Evolutionary conservation across 1,140 invertebrate species (phyloP), one percentile per base, ranked within the genome.

Genomic region (Zaprionus gabonicus): DNA sequence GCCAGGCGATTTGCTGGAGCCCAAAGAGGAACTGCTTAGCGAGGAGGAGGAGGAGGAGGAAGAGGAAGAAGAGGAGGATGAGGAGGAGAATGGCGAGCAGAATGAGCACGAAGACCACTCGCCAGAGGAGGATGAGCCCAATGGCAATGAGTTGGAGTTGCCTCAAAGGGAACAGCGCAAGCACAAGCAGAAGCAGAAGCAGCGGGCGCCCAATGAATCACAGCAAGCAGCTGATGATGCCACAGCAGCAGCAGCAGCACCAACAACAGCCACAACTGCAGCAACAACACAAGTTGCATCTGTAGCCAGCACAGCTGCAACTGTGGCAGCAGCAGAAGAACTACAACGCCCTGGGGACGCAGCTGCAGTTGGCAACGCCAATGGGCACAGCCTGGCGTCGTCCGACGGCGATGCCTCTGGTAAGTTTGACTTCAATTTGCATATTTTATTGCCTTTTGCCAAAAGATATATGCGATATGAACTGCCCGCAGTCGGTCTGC

Each of bases 381-480:
- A 91, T 71, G 85, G 85, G 71, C 82, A 86, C 80, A 82, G 86
- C 76, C 81, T 78, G 71, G 71, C 65, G 70, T 80, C 15, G 67
- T 76, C 71, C 76, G 63, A 65, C 20, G 58, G 51, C 65, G 58
- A 7, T 65, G 75, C 66, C 70, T 62, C 60, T 87, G 83, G 88
- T 91, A 91, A 91, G 88, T 91, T 88, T 91, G 87, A 91, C 86
- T 91, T 91, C 86, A 91, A 91, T 91, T 91, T 91, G 87, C 86
- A 91, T 91, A 91, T 91, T 91, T 91, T 91, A 91, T 91, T 91
- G 87, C 82, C 72, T 73, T 80, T 76, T 81, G 82, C 69, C 85
- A 68, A 85, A 88, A 88, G 81, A 90, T 87, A 88, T 90, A 88
- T 87, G 73, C 71, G 63, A 85, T 80, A 80, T 79, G 67, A 76